Conservation (phyloP, 2,797 vertebrate genomes). For the Delichon dasypus region DNA sequence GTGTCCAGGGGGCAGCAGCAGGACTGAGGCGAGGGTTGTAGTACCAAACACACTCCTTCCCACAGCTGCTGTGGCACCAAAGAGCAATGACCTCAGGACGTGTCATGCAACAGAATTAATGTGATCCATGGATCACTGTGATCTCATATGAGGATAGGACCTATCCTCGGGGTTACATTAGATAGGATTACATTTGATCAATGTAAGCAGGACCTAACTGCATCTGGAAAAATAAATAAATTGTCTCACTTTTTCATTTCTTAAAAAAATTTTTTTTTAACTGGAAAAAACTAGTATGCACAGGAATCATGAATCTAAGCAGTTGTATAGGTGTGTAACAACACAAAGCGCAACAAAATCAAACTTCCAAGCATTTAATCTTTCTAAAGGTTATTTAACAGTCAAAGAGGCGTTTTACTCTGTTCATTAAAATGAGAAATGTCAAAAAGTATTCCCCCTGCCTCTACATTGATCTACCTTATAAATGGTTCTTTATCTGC, state of each 20-base stretch:
- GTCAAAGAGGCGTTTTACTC: background rate
- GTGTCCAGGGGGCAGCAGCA: background rate
- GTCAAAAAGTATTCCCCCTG: background rate
- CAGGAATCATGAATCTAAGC: background rate
- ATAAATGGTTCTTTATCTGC: background rate
- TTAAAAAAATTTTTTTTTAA: background rate
- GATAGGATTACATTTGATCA: background rate
- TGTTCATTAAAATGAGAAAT: background rate
- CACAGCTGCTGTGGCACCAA: background rate
- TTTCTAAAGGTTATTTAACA: background rate
- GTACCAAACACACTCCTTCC: background rate
- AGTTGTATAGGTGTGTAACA: background rate
- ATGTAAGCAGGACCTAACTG: background rate
- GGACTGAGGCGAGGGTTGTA: background rate
- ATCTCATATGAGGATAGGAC: background rate
- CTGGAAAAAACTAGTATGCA: background rate
- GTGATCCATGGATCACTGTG: background rate
- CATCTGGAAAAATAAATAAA: background rate
- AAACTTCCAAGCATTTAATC: background rate
- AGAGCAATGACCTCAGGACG: background rate
- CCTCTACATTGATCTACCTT: background rate
- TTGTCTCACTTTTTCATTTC: background rate
- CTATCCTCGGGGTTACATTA: background rate
- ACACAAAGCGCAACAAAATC: background rate
- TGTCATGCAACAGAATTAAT: background rate